phyloP scores from a whole-genome alignment of 2,797 vertebrate genomes.

The Rhinoraja longicauda region DNA sequence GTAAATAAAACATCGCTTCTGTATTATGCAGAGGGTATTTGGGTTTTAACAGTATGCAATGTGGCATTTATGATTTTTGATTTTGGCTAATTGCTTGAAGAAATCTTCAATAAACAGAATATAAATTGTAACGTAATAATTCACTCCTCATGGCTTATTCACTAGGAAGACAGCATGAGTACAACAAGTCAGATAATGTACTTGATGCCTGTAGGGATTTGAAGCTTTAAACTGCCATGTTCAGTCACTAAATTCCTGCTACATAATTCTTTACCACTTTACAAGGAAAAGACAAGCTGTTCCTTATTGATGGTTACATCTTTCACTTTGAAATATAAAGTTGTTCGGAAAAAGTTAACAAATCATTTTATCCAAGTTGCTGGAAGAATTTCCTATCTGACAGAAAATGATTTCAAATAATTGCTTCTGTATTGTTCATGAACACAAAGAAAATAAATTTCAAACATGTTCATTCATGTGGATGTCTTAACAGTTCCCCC shows the following conservation, averaged over 20 bases:
- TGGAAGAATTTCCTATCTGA: constrained; percentile 44
- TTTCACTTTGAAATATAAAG: constrained; percentile 50
- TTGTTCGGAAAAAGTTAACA: constrained; percentile 44
- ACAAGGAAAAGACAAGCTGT: constrained; percentile 58
- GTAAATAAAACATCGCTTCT: not conserved
- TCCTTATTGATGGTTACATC: constrained; percentile 52
- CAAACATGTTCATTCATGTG: not conserved
- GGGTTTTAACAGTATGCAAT: not conserved
- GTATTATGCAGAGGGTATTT: constrained; percentile 24
- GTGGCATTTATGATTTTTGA: constrained; percentile 13
- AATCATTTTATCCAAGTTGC: constrained; percentile 42
- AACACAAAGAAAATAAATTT: not conserved
- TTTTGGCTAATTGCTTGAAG: constrained; percentile 35
- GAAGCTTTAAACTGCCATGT: constrained; percentile 63
- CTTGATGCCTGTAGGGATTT: constrained; percentile 63
- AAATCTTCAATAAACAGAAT: constrained; percentile 60
- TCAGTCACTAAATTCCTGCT: constrained; percentile 61
- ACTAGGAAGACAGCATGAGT: constrained; percentile 59
- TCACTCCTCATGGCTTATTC: constrained; percentile 69
- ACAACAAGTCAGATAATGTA: constrained; percentile 67
- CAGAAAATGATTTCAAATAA: constrained; percentile 40
- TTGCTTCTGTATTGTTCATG: constrained; percentile 28
- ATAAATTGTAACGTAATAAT: constrained; percentile 70
- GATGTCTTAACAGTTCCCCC: not conserved
- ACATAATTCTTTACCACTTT: constrained; percentile 59